Evolutionary conservation across 2,113 vertebrate genomes (phyloP), one percentile per base, ranked within the genome.

Genomic region (Sigmodon hispidus): DNA sequence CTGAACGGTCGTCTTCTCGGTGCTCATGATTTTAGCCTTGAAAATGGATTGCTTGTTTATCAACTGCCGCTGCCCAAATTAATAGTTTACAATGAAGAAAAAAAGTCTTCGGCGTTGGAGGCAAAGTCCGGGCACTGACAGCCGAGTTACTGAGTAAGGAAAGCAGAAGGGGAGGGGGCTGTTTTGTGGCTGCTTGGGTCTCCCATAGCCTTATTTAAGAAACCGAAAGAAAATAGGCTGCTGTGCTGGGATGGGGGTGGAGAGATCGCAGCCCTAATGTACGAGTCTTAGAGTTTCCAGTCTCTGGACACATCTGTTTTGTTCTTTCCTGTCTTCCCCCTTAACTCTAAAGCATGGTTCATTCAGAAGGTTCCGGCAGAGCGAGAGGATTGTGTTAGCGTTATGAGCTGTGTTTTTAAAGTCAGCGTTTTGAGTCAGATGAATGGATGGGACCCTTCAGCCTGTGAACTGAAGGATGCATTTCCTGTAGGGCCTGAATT

Each of bases 11-110:
- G 36, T 72, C 87, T 97, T 95, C 76, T 59, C 80, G 13, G 87
- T 89, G 93, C 97, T 94, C 76, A 86, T 85, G 97, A 96, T 90
- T 79, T 69, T 73, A 94, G 88, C 94, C 84, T 96, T 94, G 87
- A 94, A 96, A 97, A 93, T 3, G 11, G 94, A 92, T 88, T 94
- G 80, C 87, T 93, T 97, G 95, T 98, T 97, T 96, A 97, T 97
- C 94, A 96, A 93, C 94, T 92, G 81, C 92, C 4, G 8, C 88
- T 96, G 95, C 91, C 84, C 24, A 50, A 97, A 97, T 97, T 97
- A 97, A 97, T 97, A 95, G 96, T 97, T 98, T 96, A 97, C 96
- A 96, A 96, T 94, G 80, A 94, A 86, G 84, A 89, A 85, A 89
- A 87, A 95, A 81, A 13, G 94, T 83, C 92, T 91, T 96, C 48